A percentile compares a stretch with the other conserved stretches of the same genome.
These are phyloP conservation scores for Cosmia pyralina DNA, from an alignment of 2,888 invertebrate genomes.

Conservation along the genomic window DNA sequence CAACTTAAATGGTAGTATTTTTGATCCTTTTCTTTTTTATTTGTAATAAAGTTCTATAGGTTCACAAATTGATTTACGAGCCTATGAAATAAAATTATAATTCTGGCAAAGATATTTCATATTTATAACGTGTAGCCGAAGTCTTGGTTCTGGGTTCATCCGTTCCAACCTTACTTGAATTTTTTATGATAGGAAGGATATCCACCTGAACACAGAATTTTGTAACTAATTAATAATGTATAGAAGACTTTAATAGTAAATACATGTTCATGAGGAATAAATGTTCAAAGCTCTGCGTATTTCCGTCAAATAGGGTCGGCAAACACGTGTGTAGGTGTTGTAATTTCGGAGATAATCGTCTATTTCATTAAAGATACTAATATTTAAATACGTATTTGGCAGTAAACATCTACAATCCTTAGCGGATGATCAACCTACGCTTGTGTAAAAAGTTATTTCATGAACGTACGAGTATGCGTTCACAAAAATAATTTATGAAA, in stretches of 20 bases:
- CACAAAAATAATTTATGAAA: background rate
- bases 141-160: slow-evolving; percentile 2
- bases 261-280: background rate
- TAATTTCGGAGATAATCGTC: background rate
- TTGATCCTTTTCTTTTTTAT: slow-evolving; percentile 25
- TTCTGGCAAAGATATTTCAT: slow-evolving; percentile 37
- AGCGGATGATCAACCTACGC: background rate
- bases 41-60: slow-evolving; percentile 26
- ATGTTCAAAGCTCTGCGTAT: background rate
- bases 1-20: slow-evolving; percentile 16
- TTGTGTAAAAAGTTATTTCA: background rate
- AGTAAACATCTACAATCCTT: background rate
- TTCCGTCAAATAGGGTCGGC: background rate
- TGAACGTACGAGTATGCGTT: background rate
- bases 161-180: slow-evolving; percentile 46
- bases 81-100: slow-evolving; percentile 19
- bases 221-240: slow-evolving; percentile 34
- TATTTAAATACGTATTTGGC: background rate
- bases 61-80: slow-evolving; percentile 32
- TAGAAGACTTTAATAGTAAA: slow-evolving; percentile 19
- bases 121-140: slow-evolving; percentile 42
- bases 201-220: slow-evolving; percentile 32
- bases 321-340: background rate
- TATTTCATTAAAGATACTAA: background rate
- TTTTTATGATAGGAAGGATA: slow-evolving; percentile 48